Evolutionary conservation across 2,113 vertebrate genomes (phyloP), one percentile per base, ranked within the genome.

Genomic region (Bungarus multicinctus): DNA sequence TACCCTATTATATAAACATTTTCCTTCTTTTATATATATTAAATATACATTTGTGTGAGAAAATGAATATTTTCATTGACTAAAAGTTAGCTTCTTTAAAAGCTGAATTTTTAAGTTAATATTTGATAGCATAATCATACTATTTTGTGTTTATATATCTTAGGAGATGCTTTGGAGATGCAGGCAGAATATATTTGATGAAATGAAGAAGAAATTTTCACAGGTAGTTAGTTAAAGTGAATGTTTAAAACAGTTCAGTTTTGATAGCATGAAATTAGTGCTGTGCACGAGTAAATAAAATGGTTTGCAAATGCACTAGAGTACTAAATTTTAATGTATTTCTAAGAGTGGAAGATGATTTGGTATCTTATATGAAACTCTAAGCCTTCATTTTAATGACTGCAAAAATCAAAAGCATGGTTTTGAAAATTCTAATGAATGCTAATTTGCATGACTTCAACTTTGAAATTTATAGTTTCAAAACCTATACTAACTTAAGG

Each of bases 111-210:
- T 43, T 55, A 27, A 12, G 34, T 9, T 45, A 90, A 93, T 58
- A 16, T 81, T 81, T 6, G 64, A 54, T 92, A 91, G 93, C 91
- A 94, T 95, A 90, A 96, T 94, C 93, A 52, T 93, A 94, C 94
- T 95, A 95, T 96, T 97, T 97, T 98, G 39, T 98, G 96, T 97
- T 97, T 97, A 94, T 97, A 20, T 97, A 85, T 96, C 96, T 93
- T 98, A 99, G 99, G 99, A 98, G 97, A 96, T 98, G 96, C 99
- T 99, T 98, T 99, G 99, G 99, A 99, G 98, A 98, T 99, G 98
- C 98, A 99, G 99, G 98, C 98, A 99, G 96, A 99, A 97, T 98
- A 98, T 99, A 98, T 99, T 99, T 98, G 98, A 99, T 98, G 99
- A 99, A 97, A 99, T 99, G 98, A 99, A 99, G 98, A 99, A 98